These are phyloP conservation scores for Rhabdophis nuchalis DNA, from an alignment of 2,797 vertebrate species.

Conservation along the genomic window DNA sequence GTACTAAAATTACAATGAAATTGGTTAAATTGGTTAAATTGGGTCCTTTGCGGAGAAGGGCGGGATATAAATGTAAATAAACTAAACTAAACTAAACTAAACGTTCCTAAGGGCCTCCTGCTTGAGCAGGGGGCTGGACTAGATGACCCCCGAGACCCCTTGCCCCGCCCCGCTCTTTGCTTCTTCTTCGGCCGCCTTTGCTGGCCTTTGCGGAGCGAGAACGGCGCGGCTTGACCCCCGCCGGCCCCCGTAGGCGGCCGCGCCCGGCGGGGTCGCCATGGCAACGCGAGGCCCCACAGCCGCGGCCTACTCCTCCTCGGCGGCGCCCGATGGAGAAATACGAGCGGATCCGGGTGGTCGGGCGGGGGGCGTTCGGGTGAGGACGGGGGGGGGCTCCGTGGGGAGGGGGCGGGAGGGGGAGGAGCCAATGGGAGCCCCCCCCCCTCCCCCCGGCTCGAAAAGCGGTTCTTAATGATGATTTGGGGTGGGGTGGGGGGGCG, in stretches of 20 bases:
- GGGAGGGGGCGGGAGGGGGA: not conserved
- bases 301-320: not conserved
- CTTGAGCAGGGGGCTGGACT: not conserved
- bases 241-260: conserved; percentile 44
- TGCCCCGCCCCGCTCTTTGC: not conserved
- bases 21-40: too few species aligned
- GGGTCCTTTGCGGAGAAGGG: too few species aligned
- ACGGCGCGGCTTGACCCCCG: not conserved
- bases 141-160: rapidly evolving
- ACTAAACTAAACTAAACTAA: too few species aligned
- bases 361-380: conserved; percentile 98
- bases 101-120: too few species aligned
- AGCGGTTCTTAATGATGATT: not conserved
- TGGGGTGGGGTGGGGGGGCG: not conserved
- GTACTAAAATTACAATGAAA: too few species aligned
- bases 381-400: conserved; percentile 8
- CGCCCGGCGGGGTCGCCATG: conserved; percentile 72
- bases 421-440: not conserved
- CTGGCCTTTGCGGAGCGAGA: not conserved
- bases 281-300: conserved; percentile 27
- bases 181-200: not conserved
- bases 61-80: too few species aligned
- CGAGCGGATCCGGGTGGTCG: conserved; percentile 95
- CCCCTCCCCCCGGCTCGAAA: not conserved
- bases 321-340: conserved; percentile 90